Evolutionary conservation across 2,113 vertebrate species (phyloP).

Genomic region (Lasiurus borealis): DNA sequence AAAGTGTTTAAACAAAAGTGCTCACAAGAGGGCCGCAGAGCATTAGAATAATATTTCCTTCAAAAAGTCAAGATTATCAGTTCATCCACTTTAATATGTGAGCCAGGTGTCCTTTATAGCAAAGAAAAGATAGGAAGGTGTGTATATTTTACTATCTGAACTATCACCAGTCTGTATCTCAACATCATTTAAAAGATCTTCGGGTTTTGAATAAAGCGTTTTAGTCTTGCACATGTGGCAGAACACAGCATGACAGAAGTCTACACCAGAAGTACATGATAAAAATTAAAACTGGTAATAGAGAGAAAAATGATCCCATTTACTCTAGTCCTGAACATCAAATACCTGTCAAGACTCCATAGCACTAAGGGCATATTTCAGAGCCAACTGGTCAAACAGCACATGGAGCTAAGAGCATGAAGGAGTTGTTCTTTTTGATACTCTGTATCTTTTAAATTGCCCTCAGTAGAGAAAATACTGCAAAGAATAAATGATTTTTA

Average conservation of each 20-base stretch:
- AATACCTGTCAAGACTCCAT: constrained; percentile 19
- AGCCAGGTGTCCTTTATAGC: background rate
- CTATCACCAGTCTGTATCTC: background rate
- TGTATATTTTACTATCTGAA: background rate
- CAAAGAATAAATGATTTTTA: background rate
- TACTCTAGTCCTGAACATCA: background rate
- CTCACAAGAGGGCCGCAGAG: background rate
- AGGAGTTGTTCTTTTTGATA: background rate
- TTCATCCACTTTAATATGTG: background rate
- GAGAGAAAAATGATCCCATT: background rate
- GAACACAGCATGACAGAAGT: background rate
- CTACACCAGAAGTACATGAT: background rate
- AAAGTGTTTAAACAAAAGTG: background rate
- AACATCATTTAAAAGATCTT: constrained; percentile 29
- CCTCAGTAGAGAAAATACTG: background rate
- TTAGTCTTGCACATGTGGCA: background rate
- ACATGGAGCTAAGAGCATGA: background rate
- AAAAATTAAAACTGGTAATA: background rate
- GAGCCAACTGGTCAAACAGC: background rate
- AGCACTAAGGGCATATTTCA: background rate
- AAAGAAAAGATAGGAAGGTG: constrained; percentile 11
- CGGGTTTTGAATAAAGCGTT: constrained; percentile 30
- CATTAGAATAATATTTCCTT: constrained; percentile 19
- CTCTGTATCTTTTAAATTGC: background rate
- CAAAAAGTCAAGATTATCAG: constrained; percentile 2